phyloP scores from a whole-genome alignment of 2,113 vertebrate genomes.

The Glaucomys volans region DNA sequence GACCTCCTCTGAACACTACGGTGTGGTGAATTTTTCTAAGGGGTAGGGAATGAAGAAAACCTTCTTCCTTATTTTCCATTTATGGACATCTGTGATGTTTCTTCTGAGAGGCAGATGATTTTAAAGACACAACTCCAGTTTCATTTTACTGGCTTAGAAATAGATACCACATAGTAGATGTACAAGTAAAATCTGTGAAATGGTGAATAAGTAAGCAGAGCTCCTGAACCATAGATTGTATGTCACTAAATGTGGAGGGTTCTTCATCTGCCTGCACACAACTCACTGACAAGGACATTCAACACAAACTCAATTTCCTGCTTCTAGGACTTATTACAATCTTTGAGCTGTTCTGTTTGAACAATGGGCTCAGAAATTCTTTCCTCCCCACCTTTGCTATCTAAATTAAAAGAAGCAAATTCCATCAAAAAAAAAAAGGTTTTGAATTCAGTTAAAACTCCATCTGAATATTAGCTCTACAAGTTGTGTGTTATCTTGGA shows the following conservation, averaged over 20 bases:
- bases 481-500: constrained; percentile 53
- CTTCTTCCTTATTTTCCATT: neutral
- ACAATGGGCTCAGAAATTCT: neutral
- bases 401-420: neutral
- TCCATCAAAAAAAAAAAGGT: neutral
- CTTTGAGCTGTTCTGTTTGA: neutral
- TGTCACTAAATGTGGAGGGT: fast-evolving
- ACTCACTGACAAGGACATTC: neutral
- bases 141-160: neutral
- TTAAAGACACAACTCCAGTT: neutral
- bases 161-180: neutral
- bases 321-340: neutral
- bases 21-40: neutral
- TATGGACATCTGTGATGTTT: neutral
- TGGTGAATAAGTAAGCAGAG: neutral
- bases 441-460: neutral
- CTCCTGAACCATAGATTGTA: fast-evolving
- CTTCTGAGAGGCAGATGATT: neutral
- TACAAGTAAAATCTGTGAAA: neutral
- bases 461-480: neutral
- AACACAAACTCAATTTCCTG: neutral
- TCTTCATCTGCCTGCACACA: fast-evolving
- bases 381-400: neutral
- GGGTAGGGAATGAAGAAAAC: neutral
- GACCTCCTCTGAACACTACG: fast-evolving